Conservation (phyloP, 2,113 vertebrate species). For the Hippocampus comes region DNA sequence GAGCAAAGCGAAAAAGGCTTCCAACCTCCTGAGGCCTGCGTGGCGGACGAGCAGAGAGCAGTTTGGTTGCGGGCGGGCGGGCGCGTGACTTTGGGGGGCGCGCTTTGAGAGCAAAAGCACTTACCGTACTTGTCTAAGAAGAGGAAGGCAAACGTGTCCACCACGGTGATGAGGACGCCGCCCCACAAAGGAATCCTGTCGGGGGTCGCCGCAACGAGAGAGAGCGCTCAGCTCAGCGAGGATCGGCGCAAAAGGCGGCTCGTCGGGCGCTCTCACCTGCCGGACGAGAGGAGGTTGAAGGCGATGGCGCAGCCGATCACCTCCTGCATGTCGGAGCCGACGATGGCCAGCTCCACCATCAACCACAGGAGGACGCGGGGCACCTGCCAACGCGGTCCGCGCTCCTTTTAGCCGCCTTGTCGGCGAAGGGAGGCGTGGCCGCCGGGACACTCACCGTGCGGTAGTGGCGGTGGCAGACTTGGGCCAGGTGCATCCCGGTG, state of each 20-base stretch:
- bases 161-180: slow-evolving; percentile 93
- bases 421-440: too few relatives aligned
- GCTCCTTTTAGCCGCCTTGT: too few relatives aligned
- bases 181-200: slow-evolving; percentile 89
- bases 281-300: slow-evolving; percentile 86
- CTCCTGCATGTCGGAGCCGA: slow-evolving; percentile 97
- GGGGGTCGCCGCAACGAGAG: too few relatives aligned
- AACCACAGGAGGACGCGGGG: slow-evolving; percentile 90
- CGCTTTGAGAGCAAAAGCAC: neutral
- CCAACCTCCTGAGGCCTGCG: slow-evolving; percentile 87
- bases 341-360: slow-evolving; percentile 93
- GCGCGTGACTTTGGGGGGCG: neutral
- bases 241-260: neutral
- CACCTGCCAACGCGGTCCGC: slow-evolving; percentile 62
- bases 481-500: slow-evolving; percentile 92
- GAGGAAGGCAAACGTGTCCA: slow-evolving; percentile 91
- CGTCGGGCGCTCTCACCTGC: slow-evolving; percentile 66
- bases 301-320: slow-evolving; percentile 97
- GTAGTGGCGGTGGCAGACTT: slow-evolving; percentile 91
- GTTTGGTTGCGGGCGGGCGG: neutral
- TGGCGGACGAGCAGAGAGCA: too few relatives aligned
- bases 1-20: slow-evolving; percentile 90
- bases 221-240: too few relatives aligned
- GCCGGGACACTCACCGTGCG: slow-evolving; percentile 71
- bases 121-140: slow-evolving; percentile 96